phyloP scores from a whole-genome alignment of 2,113 vertebrate genomes.

The Nothobranchius furzeri region DNA sequence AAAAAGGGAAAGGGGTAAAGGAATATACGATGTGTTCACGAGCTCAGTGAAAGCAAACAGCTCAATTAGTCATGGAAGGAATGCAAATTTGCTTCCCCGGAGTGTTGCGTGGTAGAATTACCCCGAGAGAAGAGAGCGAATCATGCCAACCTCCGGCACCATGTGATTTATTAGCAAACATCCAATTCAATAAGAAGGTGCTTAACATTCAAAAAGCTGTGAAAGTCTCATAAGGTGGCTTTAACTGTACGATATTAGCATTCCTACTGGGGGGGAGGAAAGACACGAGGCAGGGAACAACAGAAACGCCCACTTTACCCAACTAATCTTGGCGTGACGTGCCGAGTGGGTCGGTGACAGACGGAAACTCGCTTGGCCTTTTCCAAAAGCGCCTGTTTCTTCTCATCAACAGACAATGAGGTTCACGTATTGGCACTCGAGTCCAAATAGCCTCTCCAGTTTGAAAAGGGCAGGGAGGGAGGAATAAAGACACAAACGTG shows the following conservation, averaged over 20 bases:
- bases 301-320: conserved; percentile 57
- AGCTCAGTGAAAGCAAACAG: conserved; percentile 72
- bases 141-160: conserved; percentile 62
- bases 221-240: conserved; percentile 67
- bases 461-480: conserved; percentile 68
- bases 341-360: conserved; percentile 51
- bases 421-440: conserved; percentile 74
- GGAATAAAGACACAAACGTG: conserved; percentile 22
- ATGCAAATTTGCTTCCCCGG: conserved; percentile 75
- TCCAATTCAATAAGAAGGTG: conserved; percentile 78
- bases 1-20: conserved; percentile 33
- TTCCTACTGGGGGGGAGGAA: conserved; percentile 26
- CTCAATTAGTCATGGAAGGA: conserved; percentile 69
- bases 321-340: conserved; percentile 35
- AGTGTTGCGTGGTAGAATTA: conserved; percentile 67
- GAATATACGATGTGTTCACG: conserved; percentile 65
- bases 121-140: conserved; percentile 70
- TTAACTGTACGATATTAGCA: conserved; percentile 59
- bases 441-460: conserved; percentile 65
- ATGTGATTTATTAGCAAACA: conserved; percentile 78
- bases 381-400: conserved; percentile 63
- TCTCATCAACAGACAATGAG: conserved; percentile 77
- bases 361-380: conserved; percentile 71
- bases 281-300: conserved; percentile 41
- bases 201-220: conserved; percentile 74